These are phyloP conservation scores for Atherinosoma microstoma DNA, from an alignment of 2,797 vertebrate species.

Conservation along the genomic window DNA sequence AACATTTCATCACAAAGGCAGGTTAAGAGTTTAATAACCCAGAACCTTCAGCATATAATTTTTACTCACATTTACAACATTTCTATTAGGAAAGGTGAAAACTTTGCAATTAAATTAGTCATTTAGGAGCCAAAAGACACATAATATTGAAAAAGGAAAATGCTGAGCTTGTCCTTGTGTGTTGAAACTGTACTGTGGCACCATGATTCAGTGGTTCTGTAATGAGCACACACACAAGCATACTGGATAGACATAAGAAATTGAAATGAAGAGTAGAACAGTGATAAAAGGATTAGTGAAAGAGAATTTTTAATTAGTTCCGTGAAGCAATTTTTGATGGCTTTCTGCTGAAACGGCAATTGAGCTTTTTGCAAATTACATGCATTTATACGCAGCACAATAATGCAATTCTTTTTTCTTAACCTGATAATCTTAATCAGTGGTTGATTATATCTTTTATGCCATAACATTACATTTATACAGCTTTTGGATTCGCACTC, in stretches of 20 bases:
- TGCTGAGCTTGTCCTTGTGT: slow-evolving; percentile 18
- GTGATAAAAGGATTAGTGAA: slow-evolving; percentile 67
- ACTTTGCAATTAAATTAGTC: slow-evolving; percentile 1
- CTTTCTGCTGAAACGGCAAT: slow-evolving; percentile 35
- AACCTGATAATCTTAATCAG: slow-evolving; percentile 48
- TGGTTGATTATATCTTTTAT: slow-evolving; percentile 33
- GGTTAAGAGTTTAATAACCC: slow-evolving; percentile 8
- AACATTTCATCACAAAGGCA: slow-evolving; percentile 25
- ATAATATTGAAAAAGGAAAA: slow-evolving; percentile 30
- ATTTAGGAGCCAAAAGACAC: slow-evolving; percentile 32
- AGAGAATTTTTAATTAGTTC: slow-evolving; percentile 63
- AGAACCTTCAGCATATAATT: not conserved
- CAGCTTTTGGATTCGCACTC: slow-evolving; percentile 51
- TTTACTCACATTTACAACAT: slow-evolving; percentile 16
- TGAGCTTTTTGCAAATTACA: slow-evolving; percentile 33
- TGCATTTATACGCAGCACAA: slow-evolving; percentile 34
- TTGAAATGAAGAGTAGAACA: slow-evolving; percentile 36
- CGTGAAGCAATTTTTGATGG: slow-evolving; percentile 38
- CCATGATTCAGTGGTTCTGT: slow-evolving; percentile 40
- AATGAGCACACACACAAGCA: slow-evolving; percentile 44
- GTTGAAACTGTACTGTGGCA: slow-evolving; percentile 17
- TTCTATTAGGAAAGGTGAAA: slow-evolving; percentile 6
- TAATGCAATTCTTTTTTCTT: slow-evolving; percentile 37
- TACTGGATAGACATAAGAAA: slow-evolving; percentile 46
- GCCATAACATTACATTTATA: slow-evolving; percentile 41